Conservation (phyloP, 2,797 vertebrate genomes). For the Staurois parvus region DNA sequence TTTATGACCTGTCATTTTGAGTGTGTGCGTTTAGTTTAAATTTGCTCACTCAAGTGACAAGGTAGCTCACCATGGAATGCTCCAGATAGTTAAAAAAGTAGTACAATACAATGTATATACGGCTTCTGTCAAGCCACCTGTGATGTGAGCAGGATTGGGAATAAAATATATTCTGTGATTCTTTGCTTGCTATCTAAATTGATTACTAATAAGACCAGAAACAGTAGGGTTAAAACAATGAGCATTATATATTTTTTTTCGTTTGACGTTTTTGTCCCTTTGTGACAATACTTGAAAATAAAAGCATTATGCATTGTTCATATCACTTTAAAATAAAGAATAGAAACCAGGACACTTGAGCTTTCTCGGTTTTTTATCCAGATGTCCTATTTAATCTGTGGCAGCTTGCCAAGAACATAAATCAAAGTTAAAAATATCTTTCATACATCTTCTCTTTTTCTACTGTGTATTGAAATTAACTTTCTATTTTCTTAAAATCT, state of each 20-base stretch:
- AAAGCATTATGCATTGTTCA: constrained; percentile 17
- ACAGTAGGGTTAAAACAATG: not conserved
- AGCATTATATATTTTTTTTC: not conserved
- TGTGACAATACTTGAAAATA: constrained; percentile 33
- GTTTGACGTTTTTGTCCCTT: not conserved
- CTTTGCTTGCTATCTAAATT: not conserved
- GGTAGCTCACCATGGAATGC: not conserved
- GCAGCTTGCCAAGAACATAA: constrained; percentile 61
- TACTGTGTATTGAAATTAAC: constrained; percentile 61
- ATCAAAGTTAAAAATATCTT: constrained; percentile 63
- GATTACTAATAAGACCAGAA: not conserved
- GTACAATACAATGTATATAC: not conserved
- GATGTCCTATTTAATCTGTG: constrained; percentile 62
- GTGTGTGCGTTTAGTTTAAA: not conserved
- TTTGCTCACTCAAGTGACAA: not conserved
- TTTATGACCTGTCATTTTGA: not conserved
- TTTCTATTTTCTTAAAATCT: constrained; percentile 60
- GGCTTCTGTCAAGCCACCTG: not conserved
- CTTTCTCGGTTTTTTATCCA: constrained; percentile 46
- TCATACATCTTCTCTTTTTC: constrained; percentile 58
- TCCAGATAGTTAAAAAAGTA: not conserved
- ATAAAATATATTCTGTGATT: not conserved
- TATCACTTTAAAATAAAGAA: constrained; percentile 51
- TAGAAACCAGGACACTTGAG: constrained; percentile 55
- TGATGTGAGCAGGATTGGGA: not conserved